phyloP scores from a whole-genome alignment of 2,113 vertebrate species.

The Limanda limanda region DNA sequence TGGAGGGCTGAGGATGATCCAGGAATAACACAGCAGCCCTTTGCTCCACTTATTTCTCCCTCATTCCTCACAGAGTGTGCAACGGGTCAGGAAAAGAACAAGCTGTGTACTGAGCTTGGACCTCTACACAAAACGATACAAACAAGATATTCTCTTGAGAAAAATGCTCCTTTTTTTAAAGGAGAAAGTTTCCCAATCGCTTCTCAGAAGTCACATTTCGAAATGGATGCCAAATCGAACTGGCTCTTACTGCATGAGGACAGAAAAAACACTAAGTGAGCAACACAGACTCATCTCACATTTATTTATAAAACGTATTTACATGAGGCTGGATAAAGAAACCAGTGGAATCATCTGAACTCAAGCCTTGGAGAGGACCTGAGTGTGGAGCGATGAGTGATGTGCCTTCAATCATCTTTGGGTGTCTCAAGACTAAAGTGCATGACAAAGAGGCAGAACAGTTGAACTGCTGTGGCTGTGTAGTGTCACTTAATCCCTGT shows the following conservation, averaged over 20 bases:
- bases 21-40: slow-evolving; percentile 42
- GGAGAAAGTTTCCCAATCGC: slow-evolving; percentile 38
- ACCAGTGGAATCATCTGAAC: not conserved
- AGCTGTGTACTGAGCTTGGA: slow-evolving; percentile 21
- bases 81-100: slow-evolving; percentile 47
- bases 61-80: slow-evolving; percentile 30
- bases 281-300: slow-evolving; percentile 16
- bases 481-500: not conserved
- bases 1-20: not conserved
- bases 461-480: slow-evolving; percentile 6
- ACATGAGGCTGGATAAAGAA: slow-evolving; percentile 18
- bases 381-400: not conserved
- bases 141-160: slow-evolving; percentile 29
- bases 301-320: slow-evolving; percentile 68
- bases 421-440: slow-evolving; percentile 54
- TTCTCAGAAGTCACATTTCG: slow-evolving; percentile 25
- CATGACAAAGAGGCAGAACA: slow-evolving; percentile 27
- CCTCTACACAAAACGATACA: not conserved
- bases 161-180: not conserved
- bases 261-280: not conserved
- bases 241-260: not conserved
- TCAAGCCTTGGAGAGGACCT: not conserved
- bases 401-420: slow-evolving; percentile 5
- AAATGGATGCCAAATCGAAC: not conserved
- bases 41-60: slow-evolving; percentile 58